A percentile compares a stretch with the other conserved stretches of the same genome.
These are phyloP conservation scores for Trichonephila inaurata DNA, from an alignment of 1,140 invertebrate genomes.

Conservation along the genomic window DNA sequence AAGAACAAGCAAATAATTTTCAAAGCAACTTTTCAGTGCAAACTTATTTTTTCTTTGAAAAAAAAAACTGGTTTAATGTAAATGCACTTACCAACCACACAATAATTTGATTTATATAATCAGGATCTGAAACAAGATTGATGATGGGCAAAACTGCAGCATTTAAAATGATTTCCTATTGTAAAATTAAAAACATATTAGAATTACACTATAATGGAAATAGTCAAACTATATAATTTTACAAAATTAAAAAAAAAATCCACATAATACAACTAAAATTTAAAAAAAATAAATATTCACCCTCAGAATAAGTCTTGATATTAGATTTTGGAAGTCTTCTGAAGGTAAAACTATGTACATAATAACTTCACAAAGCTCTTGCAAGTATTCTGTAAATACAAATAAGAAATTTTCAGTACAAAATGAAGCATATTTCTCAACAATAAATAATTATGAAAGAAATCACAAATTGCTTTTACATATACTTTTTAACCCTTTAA, in stretches of 20 bases:
- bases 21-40: too few species aligned
- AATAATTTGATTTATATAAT: slow-evolving; percentile 95
- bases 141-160: slow-evolving; percentile 90
- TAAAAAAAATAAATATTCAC: slow-evolving; percentile 78
- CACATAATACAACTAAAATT: not conserved
- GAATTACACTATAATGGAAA: not conserved
- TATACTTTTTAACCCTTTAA: too few species aligned
- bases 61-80: too few species aligned
- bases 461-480: not conserved
- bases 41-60: too few species aligned
- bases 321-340: slow-evolving; percentile 91
- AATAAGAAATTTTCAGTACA: too few species aligned
- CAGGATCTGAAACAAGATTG: slow-evolving; percentile 92
- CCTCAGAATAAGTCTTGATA: slow-evolving; percentile 86
- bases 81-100: slow-evolving; percentile 91
- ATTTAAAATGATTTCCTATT: slow-evolving; percentile 91
- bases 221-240: too few species aligned
- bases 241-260: not conserved
- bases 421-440: too few species aligned
- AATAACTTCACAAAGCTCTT: slow-evolving; percentile 91
- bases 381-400: slow-evolving; percentile 87
- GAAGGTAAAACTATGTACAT: slow-evolving; percentile 91
- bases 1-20: too few species aligned
- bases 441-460: too few species aligned
- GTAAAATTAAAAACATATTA: slow-evolving; percentile 9